Percentiles rank a stretch among this genome's conserved stretches.
These are phyloP conservation scores for Ia io DNA, from an alignment of 2,113 vertebrate genomes.

Conservation along the genomic window DNA sequence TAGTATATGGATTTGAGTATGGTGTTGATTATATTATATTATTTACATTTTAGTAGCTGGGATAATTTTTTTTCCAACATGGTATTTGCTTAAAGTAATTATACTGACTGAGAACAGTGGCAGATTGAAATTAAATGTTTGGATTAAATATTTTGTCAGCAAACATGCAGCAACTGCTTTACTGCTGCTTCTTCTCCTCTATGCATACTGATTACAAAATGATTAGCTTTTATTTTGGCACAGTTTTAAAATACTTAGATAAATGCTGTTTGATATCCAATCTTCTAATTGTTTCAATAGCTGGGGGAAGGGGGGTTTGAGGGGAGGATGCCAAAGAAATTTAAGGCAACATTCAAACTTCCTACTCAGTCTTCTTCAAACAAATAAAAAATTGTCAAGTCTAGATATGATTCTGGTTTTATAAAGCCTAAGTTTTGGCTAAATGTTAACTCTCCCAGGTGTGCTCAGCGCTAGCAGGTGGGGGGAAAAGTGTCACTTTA, in stretches of 20 bases:
- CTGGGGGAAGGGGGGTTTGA: not conserved
- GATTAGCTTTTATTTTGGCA: constrained; percentile 85
- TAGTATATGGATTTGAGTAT: constrained; percentile 72
- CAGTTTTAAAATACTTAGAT: constrained; percentile 82
- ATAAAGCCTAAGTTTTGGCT: constrained; percentile 48
- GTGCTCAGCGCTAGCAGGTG: constrained; percentile 35
- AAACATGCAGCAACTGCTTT: constrained; percentile 87
- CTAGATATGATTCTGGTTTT: constrained; percentile 39
- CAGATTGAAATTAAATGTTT: constrained; percentile 92
- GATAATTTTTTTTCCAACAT: constrained; percentile 80
- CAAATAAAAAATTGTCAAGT: constrained; percentile 35
- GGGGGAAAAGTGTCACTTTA: not conserved
- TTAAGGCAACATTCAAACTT: constrained; percentile 55
- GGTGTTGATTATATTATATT: constrained; percentile 82
- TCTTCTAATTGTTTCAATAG: constrained; percentile 67
- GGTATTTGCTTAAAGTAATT: constrained; percentile 88
- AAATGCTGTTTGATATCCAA: constrained; percentile 77
- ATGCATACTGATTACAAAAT: constrained; percentile 88
- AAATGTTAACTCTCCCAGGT: constrained; percentile 65
- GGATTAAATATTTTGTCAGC: constrained; percentile 91
- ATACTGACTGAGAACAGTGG: constrained; percentile 88
- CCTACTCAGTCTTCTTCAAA: constrained; percentile 11
- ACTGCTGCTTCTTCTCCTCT: constrained; percentile 81
- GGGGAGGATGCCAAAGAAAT: not conserved
- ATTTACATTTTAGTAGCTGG: constrained; percentile 82